Evolutionary conservation across 2,888 invertebrate species (phyloP).

Genomic region (Drosophila kuntzei): DNA sequence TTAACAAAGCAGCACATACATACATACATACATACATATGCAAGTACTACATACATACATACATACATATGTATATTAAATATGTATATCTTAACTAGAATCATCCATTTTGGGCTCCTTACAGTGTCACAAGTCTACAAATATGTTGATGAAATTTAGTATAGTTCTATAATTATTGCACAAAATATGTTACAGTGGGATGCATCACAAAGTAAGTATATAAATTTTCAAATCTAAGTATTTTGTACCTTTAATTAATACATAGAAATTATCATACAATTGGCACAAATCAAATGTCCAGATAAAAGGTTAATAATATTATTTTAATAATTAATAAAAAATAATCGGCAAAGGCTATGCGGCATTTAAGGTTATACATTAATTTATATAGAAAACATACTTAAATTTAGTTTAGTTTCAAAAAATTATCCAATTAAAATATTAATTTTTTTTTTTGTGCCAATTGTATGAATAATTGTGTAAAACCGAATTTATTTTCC

Average conservation of each 20-base stretch:
- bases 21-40: background rate
- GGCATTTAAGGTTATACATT: too few relatives aligned
- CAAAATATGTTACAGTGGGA: background rate
- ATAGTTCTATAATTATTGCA: background rate
- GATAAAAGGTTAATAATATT: background rate
- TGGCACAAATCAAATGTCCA: background rate
- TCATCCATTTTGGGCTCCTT: conserved; percentile 33
- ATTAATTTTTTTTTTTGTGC: too few relatives aligned
- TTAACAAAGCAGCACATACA: conserved; percentile 2
- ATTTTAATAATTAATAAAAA: background rate
- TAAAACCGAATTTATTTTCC: too few relatives aligned
- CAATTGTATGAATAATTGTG: too few relatives aligned
- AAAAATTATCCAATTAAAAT: too few relatives aligned
- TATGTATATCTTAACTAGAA: conserved; percentile 8
- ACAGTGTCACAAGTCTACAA: conserved; percentile 38
- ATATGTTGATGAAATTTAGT: conserved; percentile 10
- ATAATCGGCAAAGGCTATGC: too few relatives aligned
- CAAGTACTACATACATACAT: too few relatives aligned
- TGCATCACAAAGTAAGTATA: background rate
- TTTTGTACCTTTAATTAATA: too few relatives aligned
- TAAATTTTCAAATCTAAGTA: background rate
- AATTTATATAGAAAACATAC: background rate
- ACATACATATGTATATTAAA: too few relatives aligned
- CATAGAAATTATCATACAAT: background rate
- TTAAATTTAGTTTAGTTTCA: background rate